A percentile compares a stretch with the other conserved stretches of the same genome.
Evolutionary conservation across 2,113 vertebrate species (phyloP).

Genomic region (Numenius arquata): DNA sequence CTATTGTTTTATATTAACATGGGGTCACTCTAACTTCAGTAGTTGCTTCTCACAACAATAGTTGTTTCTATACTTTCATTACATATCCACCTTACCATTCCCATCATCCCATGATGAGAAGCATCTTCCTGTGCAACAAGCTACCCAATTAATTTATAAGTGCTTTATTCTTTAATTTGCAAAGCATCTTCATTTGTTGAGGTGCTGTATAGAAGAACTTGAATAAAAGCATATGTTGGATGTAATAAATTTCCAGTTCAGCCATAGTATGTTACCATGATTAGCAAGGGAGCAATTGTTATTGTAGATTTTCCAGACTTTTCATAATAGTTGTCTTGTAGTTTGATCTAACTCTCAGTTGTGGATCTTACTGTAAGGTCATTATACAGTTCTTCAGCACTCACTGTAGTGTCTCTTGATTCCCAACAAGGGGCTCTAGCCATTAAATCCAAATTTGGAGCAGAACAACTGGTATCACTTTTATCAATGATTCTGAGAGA

Average conservation of each 20-base stretch:
- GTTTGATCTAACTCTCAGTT: not conserved
- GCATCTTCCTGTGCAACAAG: not conserved
- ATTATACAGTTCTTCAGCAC: not conserved
- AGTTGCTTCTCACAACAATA: not conserved
- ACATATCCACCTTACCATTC: not conserved
- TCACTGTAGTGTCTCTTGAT: fast-evolving
- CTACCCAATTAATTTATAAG: not conserved
- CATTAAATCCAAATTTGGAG: too few relatives aligned
- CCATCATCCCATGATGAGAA: not conserved
- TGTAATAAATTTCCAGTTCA: not conserved
- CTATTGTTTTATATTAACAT: not conserved
- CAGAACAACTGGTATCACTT: not conserved
- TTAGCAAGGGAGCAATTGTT: not conserved
- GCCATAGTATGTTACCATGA: not conserved
- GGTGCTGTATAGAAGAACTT: not conserved
- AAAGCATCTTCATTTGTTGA: not conserved
- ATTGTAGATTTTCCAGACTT: not conserved
- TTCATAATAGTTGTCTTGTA: not conserved
- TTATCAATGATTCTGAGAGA: not conserved
- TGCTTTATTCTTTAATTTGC: not conserved
- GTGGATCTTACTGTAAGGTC: not conserved
- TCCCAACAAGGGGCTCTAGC: not conserved
- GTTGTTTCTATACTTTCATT: not conserved
- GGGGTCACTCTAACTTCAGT: not conserved
- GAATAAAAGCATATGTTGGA: not conserved